Conservation (phyloP, 2,113 vertebrate species). For the Pycnonotus jocosus region DNA sequence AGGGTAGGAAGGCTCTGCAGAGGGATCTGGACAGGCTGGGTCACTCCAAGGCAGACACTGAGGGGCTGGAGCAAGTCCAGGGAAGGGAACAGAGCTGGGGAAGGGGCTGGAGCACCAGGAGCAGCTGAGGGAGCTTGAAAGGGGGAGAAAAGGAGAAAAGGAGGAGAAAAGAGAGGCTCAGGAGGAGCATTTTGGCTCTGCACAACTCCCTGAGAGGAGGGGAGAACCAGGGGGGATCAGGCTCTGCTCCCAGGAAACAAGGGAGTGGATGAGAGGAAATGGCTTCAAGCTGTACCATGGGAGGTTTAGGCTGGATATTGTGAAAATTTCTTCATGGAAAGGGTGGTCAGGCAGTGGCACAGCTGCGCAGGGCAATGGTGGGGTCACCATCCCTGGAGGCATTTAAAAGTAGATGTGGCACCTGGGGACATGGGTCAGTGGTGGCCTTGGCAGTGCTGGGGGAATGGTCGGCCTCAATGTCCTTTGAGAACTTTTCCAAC, state of each 20-base stretch:
- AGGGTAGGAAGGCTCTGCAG: background rate
- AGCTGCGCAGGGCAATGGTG: background rate
- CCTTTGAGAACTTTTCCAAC: background rate
- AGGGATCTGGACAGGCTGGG: background rate
- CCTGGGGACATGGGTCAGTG: background rate
- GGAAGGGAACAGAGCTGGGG: background rate
- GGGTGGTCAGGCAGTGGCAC: background rate
- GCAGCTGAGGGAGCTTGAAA: background rate
- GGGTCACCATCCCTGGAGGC: too few relatives aligned
- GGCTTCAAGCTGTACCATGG: rapidly evolving
- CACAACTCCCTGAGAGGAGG: background rate
- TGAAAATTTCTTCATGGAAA: background rate
- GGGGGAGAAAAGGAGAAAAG: background rate
- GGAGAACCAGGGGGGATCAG: rapidly evolving
- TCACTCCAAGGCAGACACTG: background rate
- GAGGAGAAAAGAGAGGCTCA: background rate
- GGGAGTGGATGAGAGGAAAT: rapidly evolving
- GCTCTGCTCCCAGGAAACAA: background rate
- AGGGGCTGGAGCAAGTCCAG: rapidly evolving
- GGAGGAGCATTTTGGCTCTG: background rate
- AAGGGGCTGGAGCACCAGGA: background rate
- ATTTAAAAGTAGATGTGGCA: background rate
- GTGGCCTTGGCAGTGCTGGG: background rate
- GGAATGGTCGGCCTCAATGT: background rate
- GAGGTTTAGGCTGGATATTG: background rate